Evolutionary conservation across 64 coral and sea anemone genomes (phyloP).

Genomic region (Porites lutea): DNA sequence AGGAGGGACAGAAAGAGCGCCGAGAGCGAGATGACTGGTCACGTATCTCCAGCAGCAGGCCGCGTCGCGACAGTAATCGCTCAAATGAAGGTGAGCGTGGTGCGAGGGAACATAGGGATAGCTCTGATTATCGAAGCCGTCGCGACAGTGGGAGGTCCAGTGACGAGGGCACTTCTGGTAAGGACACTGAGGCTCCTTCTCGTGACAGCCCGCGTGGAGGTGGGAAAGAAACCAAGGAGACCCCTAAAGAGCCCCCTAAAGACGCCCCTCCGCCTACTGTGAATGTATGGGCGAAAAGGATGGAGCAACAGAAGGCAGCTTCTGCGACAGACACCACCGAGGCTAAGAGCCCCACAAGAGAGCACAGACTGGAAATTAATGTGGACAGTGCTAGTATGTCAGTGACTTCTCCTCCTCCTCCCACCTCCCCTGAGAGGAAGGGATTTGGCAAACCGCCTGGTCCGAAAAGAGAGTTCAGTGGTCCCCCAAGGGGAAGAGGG

Average conservation of each 20-base stretch:
- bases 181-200: neutral
- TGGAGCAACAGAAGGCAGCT: slow-evolving; percentile 84
- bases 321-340: slow-evolving; percentile 12
- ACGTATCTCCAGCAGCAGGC: neutral
- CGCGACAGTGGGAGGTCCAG: slow-evolving; percentile 81
- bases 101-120: slow-evolving; percentile 54
- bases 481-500: slow-evolving; percentile 4
- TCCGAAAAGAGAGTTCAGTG: slow-evolving; percentile 35
- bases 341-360: slow-evolving; percentile 28
- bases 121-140: slow-evolving; percentile 62
- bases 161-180: slow-evolving; percentile 71
- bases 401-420: slow-evolving; percentile 28
- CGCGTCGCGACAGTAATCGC: slow-evolving; percentile 30
- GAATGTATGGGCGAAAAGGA: slow-evolving; percentile 83
- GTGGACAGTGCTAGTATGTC: slow-evolving; percentile 54
- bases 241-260: slow-evolving; percentile 49
- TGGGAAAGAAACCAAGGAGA: slow-evolving; percentile 51
- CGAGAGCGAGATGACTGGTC: slow-evolving; percentile 55
- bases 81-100: slow-evolving; percentile 66
- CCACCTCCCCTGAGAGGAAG: slow-evolving; percentile 78
- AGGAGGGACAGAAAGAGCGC: slow-evolving; percentile 73
- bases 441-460: slow-evolving; percentile 33
- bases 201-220: slow-evolving; percentile 55
- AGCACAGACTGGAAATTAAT: slow-evolving; percentile 13
- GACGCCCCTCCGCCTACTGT: slow-evolving; percentile 73